phyloP scores from a whole-genome alignment of 2,797 vertebrate genomes.

The Streptopelia turtur region DNA sequence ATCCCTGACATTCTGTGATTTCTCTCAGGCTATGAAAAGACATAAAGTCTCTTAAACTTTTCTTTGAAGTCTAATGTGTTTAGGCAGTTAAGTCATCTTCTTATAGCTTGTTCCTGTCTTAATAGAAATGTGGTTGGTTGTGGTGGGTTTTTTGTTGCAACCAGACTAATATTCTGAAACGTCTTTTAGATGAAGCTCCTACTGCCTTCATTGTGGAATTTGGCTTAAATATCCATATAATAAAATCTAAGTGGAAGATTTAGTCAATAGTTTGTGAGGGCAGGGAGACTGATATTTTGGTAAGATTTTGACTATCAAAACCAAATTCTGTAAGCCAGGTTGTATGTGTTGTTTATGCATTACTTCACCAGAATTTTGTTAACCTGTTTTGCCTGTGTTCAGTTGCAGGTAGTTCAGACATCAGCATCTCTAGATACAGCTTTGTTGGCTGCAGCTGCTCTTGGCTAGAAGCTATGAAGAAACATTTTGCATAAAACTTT shows the following conservation, averaged over 20 bases:
- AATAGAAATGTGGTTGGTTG: accelerated
- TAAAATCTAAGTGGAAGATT: background rate
- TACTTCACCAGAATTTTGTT: background rate
- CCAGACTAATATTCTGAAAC: accelerated
- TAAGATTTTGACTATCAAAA: background rate
- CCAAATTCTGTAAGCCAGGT: background rate
- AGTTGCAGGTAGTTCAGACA: constrained; percentile 28
- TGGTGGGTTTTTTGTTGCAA: accelerated
- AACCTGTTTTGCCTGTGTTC: background rate
- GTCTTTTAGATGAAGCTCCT: accelerated
- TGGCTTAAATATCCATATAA: accelerated
- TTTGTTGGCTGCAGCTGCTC: background rate
- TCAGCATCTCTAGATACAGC: background rate
- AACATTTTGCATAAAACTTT: background rate
- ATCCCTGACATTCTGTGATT: background rate
- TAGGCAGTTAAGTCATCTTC: accelerated
- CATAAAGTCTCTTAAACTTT: too few relatives aligned
- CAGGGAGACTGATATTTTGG: background rate
- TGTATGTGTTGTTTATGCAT: background rate
- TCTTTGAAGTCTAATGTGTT: background rate
- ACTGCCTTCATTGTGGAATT: accelerated
- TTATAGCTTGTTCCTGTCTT: accelerated
- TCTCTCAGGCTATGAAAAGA: accelerated
- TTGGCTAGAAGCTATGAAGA: constrained; percentile 28
- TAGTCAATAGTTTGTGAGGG: background rate